phyloP scores from a whole-genome alignment of 2,797 vertebrate species.

The Ctenopoma multispine region DNA sequence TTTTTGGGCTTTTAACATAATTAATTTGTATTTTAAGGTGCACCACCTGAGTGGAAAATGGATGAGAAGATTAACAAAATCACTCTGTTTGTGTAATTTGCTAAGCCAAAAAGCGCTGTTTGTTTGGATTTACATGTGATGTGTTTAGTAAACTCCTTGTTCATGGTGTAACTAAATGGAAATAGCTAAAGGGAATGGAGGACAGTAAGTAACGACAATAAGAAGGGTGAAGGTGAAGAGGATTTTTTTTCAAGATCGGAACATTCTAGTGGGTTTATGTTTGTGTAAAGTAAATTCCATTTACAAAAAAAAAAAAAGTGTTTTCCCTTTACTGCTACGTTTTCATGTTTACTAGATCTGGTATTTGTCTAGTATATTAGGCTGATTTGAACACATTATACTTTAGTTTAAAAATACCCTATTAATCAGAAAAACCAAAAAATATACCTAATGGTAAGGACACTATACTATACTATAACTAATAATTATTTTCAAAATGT shows the following conservation, averaged over 20 bases:
- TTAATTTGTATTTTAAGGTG: slow-evolving; percentile 60
- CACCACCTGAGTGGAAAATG: slow-evolving; percentile 47
- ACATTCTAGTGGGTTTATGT: neutral
- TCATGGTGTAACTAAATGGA: neutral
- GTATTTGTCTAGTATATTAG: too few species aligned
- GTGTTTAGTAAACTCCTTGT: slow-evolving; percentile 17
- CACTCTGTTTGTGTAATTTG: slow-evolving; percentile 46
- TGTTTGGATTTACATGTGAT: slow-evolving; percentile 28
- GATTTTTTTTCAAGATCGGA: neutral
- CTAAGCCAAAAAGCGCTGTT: slow-evolving; percentile 22
- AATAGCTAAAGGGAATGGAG: neutral
- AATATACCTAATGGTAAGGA: too few species aligned
- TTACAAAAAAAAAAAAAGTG: too few species aligned
- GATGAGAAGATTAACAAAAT: slow-evolving; percentile 57
- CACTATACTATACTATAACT: too few species aligned
- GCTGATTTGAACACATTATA: too few species aligned
- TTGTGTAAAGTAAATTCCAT: neutral
- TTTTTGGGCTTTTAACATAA: slow-evolving; percentile 56
- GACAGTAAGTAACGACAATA: neutral
- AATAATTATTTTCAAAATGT: too few species aligned
- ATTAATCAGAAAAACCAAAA: too few species aligned
- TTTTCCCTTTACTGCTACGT: neutral
- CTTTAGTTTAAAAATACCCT: too few species aligned
- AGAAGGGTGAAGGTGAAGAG: neutral
- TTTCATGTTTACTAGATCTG: neutral